Evolutionary conservation across 2,797 vertebrate genomes (phyloP).

Genomic region (Cygnus olor): DNA sequence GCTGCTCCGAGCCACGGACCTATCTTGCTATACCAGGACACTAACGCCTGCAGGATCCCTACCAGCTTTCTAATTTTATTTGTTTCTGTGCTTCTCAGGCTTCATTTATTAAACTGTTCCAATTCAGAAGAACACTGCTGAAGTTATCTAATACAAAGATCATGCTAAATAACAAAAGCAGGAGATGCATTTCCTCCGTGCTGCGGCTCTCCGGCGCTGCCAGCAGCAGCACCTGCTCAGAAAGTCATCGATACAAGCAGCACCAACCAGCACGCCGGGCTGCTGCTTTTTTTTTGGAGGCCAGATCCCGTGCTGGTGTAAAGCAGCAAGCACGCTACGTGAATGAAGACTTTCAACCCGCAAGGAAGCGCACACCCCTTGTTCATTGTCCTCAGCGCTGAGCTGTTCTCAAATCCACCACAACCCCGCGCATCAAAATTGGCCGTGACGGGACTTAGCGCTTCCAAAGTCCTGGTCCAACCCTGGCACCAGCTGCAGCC

Average conservation of each 20-base stretch:
- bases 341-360: neutral
- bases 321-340: neutral
- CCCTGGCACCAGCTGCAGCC: neutral
- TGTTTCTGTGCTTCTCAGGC: neutral
- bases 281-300: neutral
- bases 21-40: rapidly evolving
- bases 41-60: neutral
- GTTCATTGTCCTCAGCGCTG: rapidly evolving
- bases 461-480: neutral
- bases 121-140: neutral
- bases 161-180: neutral
- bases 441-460: neutral
- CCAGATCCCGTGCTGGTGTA: neutral
- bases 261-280: rapidly evolving
- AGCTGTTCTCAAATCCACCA: neutral
- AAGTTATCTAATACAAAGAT: slow-evolving; percentile 22
- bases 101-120: neutral
- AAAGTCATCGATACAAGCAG: neutral
- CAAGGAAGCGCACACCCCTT: neutral
- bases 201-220: neutral
- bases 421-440: neutral
- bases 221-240: neutral
- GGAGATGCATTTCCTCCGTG: rapidly evolving
- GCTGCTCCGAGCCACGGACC: rapidly evolving
- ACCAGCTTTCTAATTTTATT: neutral